Evolutionary conservation across 1,140 invertebrate genomes (phyloP).

Genomic region (Aphelenchoides besseyi): DNA sequence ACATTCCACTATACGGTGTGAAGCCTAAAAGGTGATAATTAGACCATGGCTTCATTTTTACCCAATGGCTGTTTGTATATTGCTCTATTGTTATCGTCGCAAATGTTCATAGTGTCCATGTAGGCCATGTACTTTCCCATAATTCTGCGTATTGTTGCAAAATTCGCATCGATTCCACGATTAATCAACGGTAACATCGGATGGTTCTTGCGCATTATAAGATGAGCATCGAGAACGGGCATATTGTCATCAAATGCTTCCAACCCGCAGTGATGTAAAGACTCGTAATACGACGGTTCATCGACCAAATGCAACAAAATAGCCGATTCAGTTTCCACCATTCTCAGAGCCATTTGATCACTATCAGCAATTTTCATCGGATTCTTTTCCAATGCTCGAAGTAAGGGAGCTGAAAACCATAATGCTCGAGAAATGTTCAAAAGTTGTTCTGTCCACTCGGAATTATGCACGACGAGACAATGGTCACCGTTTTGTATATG

Average conservation of each 20-base stretch:
- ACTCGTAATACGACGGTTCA: background rate
- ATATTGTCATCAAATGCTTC: background rate
- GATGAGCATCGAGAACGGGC: background rate
- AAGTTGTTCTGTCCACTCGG: background rate
- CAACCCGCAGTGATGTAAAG: background rate
- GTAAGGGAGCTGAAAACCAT: background rate
- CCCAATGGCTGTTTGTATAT: background rate
- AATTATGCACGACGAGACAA: background rate
- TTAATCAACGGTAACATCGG: background rate
- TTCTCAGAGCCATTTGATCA: background rate
- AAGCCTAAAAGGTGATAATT: background rate
- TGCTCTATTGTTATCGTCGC: background rate
- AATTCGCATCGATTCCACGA: background rate
- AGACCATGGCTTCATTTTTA: no score
- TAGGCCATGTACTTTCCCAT: background rate
- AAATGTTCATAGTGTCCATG: background rate
- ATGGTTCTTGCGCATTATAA: background rate
- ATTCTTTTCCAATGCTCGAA: slow-evolving; percentile 1
- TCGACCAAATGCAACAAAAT: background rate
- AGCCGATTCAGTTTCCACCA: background rate
- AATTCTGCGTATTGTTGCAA: background rate
- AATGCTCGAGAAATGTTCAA: background rate
- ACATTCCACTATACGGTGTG: background rate
- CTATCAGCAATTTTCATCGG: background rate
- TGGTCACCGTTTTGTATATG: background rate